A percentile compares a stretch with the other conserved stretches of the same genome.
Evolutionary conservation across 2,797 vertebrate species (phyloP).

Genomic region (Champsocephalus gunnari): DNA sequence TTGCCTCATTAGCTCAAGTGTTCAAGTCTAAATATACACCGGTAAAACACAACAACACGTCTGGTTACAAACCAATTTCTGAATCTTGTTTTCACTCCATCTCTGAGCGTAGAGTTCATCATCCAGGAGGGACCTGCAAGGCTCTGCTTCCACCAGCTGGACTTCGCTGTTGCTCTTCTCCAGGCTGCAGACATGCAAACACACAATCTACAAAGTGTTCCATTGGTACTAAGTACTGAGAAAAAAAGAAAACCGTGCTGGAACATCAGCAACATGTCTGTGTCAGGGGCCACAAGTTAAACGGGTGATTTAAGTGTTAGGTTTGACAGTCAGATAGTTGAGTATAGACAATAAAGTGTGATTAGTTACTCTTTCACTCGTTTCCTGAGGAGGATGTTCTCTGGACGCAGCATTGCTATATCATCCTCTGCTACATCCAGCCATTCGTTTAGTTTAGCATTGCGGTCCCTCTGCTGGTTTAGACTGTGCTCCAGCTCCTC

Average conservation of each 20-base stretch:
- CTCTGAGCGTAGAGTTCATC: conserved; percentile 14
- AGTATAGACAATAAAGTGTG: background rate
- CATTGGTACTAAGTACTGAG: background rate
- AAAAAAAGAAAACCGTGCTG: background rate
- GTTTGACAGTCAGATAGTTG: background rate
- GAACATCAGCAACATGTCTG: background rate
- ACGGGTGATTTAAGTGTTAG: background rate
- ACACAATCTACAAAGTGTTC: conserved; percentile 3
- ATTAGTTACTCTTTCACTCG: conserved; percentile 60
- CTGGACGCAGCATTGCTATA: conserved; percentile 51
- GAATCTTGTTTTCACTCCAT: conserved; percentile 36
- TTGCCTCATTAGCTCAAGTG: background rate
- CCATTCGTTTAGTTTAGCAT: conserved; percentile 62
- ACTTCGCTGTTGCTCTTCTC: conserved; percentile 46
- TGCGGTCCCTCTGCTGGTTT: conserved; percentile 55
- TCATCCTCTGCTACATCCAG: conserved; percentile 72
- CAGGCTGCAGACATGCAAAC: conserved; percentile 57
- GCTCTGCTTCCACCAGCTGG: conserved; percentile 52
- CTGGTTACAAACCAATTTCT: conserved; percentile 55
- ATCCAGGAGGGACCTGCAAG: conserved; percentile 1
- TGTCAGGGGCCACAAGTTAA: too few relatives aligned
- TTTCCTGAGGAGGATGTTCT: conserved; percentile 58
- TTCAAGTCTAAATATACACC: background rate
- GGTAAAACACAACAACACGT: background rate
- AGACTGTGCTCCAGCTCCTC: conserved; percentile 61